Percentiles rank a stretch among this genome's conserved stretches.
These are phyloP conservation scores for Nautilus pompilius DNA, from an alignment of 1,140 invertebrate genomes.

Conservation along the genomic window DNA sequence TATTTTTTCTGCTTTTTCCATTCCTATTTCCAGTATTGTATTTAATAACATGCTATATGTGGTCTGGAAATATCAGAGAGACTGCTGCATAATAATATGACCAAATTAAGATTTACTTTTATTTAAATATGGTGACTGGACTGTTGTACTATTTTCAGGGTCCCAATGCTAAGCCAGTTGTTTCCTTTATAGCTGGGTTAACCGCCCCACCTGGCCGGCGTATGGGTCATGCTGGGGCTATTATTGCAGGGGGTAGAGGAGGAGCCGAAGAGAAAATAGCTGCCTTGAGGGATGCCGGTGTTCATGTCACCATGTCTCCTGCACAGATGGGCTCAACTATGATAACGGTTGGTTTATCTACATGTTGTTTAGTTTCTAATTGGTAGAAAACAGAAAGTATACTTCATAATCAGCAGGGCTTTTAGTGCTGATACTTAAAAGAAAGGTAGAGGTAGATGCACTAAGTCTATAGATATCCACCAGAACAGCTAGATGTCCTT, in stretches of 20 bases:
- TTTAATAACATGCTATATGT: no score
- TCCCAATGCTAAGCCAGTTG: constrained; percentile 93
- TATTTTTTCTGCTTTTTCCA: neutral
- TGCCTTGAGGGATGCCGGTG: constrained; percentile 88
- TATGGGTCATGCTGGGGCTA: constrained; percentile 99
- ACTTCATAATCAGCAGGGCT: no score
- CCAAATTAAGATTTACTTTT: neutral
- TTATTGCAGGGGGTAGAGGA: constrained; percentile 98
- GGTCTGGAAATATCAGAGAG: no score
- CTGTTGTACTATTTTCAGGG: constrained; percentile 77
- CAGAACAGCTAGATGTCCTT: no score
- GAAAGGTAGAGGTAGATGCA: no score
- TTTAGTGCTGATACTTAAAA: no score
- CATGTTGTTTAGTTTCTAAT: no score
- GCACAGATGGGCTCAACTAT: constrained; percentile 93
- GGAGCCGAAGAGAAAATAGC: constrained; percentile 98
- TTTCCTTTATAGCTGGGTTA: constrained; percentile 97
- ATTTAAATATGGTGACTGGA: neutral
- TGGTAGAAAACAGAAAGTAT: no score
- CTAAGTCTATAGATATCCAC: no score
- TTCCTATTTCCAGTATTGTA: no score
- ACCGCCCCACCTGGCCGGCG: constrained; percentile 95
- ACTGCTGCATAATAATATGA: neutral
- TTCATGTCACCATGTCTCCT: constrained; percentile 91
- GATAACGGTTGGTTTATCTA: no score